Percentiles rank a stretch among this genome's conserved stretches.
phyloP scores from a whole-genome alignment of 2,797 vertebrate genomes.

The Sparidentex hasta region DNA sequence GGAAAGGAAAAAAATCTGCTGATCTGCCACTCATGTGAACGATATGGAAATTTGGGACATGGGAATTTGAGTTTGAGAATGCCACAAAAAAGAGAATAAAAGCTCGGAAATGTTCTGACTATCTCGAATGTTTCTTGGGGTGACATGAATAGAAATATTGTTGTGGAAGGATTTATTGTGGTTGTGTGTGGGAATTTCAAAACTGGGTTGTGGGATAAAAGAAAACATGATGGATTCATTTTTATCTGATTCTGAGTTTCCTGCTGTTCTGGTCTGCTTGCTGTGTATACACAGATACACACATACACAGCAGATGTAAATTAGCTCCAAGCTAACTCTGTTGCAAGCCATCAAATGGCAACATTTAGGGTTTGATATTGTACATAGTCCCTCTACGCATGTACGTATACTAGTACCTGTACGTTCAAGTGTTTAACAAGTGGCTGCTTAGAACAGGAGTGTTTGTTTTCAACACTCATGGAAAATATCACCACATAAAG shows the following conservation, averaged over 20 bases:
- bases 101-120: constrained; percentile 52
- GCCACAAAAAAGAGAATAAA: constrained; percentile 37
- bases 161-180: constrained; percentile 65
- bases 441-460: constrained; percentile 23
- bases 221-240: constrained; percentile 36
- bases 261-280: constrained; percentile 49
- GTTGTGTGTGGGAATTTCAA: constrained; percentile 50
- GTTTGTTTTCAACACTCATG: constrained; percentile 63
- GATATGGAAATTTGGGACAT: constrained; percentile 63
- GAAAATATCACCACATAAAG: constrained; percentile 68
- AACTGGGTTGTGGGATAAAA: constrained; percentile 18
- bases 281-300: background rate
- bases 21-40: constrained; percentile 56
- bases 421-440: constrained; percentile 20
- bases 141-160: constrained; percentile 69
- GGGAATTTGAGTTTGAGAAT: constrained; percentile 62
- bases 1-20: constrained; percentile 37
- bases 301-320: background rate
- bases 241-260: constrained; percentile 65
- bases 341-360: too few species aligned
- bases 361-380: too few species aligned
- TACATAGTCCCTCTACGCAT: background rate
- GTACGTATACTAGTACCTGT: background rate
- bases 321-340: too few species aligned
- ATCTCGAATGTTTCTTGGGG: constrained; percentile 54